Conservation (phyloP, 2,113 vertebrate genomes). For the Chlamydotis undulata region DNA sequence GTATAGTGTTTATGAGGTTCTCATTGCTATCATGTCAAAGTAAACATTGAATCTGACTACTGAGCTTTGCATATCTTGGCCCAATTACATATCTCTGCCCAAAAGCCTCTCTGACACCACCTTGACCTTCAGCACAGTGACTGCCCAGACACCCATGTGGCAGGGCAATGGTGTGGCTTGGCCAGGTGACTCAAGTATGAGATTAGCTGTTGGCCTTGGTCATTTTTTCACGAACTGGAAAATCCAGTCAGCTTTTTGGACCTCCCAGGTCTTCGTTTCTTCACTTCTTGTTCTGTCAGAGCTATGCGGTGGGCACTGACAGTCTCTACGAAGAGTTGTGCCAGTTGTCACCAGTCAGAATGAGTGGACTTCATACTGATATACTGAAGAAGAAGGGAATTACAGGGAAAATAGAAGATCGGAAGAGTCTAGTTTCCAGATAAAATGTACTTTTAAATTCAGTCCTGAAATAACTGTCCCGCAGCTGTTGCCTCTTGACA, state of each 20-base stretch:
- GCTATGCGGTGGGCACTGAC: not conserved
- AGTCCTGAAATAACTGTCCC: not conserved
- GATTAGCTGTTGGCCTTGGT: not conserved
- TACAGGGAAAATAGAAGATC: not conserved
- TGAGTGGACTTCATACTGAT: not conserved
- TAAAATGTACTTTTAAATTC: not conserved
- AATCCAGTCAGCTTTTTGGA: not conserved
- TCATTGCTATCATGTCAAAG: not conserved
- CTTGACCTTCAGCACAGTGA: not conserved
- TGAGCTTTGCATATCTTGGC: not conserved
- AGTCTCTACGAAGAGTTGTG: not conserved
- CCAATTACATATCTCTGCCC: not conserved
- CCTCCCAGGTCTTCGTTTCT: not conserved
- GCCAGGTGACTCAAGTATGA: not conserved
- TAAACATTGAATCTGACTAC: not conserved
- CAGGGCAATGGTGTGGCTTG: not conserved
- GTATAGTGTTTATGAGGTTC: not conserved
- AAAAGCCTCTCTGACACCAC: not conserved
- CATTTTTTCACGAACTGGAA: not conserved
- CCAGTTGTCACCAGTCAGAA: not conserved
- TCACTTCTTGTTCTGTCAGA: not conserved
- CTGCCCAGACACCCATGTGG: not conserved
- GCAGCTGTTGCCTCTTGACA: not conserved
- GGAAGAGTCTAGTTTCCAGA: not conserved
- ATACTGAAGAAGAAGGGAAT: not conserved